Evolutionary conservation across 2,888 invertebrate genomes (phyloP).

Genomic region (Oxystoma pomonae): DNA sequence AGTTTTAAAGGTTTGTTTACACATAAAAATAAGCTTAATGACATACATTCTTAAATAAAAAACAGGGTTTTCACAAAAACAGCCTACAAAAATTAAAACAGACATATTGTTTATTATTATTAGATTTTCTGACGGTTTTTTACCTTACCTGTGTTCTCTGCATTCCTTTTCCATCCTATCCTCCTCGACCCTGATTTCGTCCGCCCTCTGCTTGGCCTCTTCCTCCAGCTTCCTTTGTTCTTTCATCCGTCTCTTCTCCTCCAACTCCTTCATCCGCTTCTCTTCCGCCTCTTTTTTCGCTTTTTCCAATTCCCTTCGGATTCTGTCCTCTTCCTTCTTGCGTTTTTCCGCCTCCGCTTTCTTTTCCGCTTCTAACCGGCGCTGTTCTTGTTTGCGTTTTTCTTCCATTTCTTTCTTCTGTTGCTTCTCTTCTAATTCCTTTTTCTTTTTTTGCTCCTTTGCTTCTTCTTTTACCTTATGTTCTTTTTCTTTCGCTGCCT

Average conservation of each 20-base stretch:
- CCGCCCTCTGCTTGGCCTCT: conserved; percentile 47
- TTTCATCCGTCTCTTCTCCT: conserved; percentile 51
- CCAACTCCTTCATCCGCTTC: conserved; percentile 50
- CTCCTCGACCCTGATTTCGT: conserved; percentile 45
- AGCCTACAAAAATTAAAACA: no score
- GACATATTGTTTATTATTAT: no score
- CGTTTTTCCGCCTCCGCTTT: conserved; percentile 52
- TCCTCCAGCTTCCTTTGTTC: conserved; percentile 47
- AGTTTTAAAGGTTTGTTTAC: no score
- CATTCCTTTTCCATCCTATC: conserved; percentile 37
- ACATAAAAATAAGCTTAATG: no score
- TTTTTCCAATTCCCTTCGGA: conserved; percentile 51
- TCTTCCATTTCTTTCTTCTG: conserved; percentile 52
- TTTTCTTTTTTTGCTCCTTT: conserved; percentile 50
- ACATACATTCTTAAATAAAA: no score
- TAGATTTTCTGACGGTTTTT: no score
- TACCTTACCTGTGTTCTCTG: conserved; percentile 30
- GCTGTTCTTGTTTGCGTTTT: conserved; percentile 51
- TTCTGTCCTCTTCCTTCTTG: conserved; percentile 52
- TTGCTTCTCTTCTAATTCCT: conserved; percentile 48
- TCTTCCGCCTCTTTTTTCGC: conserved; percentile 50
- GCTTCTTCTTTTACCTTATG: conserved; percentile 39
- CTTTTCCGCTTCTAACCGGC: conserved; percentile 51
- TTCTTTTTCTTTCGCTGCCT: conserved; percentile 12
- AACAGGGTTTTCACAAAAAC: no score